Evolutionary conservation across 92 coral and sea anemone genomes (phyloP), one percentile per base, ranked within the genome.

Genomic region (Zoanthus gigantus): DNA sequence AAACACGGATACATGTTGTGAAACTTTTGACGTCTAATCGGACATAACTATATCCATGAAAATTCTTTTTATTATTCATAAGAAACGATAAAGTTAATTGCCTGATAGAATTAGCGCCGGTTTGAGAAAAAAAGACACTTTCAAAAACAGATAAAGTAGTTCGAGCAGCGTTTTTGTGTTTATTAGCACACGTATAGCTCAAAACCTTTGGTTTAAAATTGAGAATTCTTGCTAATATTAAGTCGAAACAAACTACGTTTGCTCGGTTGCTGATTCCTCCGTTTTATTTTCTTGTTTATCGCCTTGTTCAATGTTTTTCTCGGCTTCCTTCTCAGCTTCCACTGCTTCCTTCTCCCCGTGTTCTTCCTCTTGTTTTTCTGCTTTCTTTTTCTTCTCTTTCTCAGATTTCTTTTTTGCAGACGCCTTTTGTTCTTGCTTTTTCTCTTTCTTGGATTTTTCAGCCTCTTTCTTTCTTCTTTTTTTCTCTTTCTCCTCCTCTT

Each of bases 231-330:
- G 28, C 10, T 11, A 47, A 15, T 16, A 47, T 75, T 47, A 78
- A 12, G 13, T 15, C 16, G 15, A 30, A 56, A 63, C 68, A 52
- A 78, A n/a, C 63, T 78, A 78, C 83, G 83, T 78, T 29, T 78
- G 72, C 9, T 16, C 83, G 46, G 83, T 37, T 23, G 68, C 71
- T 54, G 71, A 71, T 57, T 78, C 83, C 42, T 78, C 71, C 17
- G 71, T 23, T 17, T 78, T 78, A 28, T 23, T 58, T n/a, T 78
- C 83, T n/a, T 63, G 29, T 23, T 63, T 63, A 18, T 63, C 69
- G n/a, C 31, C 69, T 63, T 63, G 31, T 63, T 63, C 30, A 7
- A 1, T n/a, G 28, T 63, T 23, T 63, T 63, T 63, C 58, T 78
- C 82, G 23, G 57, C 31, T 54, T 77, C 82, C 30, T 52, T 28